phyloP scores from a whole-genome alignment of 2,797 vertebrate genomes.

The Monodelphis domestica region DNA sequence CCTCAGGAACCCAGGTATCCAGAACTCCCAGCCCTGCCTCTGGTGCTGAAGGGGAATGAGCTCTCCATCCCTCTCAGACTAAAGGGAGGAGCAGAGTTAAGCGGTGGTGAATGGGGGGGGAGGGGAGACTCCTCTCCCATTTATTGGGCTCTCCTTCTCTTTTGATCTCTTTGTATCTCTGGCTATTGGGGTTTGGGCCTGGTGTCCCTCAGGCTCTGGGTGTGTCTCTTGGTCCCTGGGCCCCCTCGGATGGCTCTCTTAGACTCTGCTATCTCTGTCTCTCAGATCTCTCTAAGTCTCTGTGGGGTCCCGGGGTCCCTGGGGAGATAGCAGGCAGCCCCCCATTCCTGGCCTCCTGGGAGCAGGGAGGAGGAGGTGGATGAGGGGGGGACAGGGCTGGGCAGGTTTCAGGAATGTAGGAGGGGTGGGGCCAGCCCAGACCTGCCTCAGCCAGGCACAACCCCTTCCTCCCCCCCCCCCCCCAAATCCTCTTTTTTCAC shows the following conservation, averaged over 20 bases:
- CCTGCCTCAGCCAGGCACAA: constrained; percentile 67
- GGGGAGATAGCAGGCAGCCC: constrained; percentile 30
- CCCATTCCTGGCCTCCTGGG: constrained; percentile 14
- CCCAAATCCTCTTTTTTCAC: not conserved
- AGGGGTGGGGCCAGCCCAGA: constrained; percentile 71
- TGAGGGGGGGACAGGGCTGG: constrained; percentile 74
- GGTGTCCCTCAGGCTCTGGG: not conserved
- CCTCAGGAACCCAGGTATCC: not conserved
- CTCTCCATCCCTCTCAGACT: not conserved
- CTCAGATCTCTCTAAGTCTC: not conserved
- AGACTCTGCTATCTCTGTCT: not conserved
- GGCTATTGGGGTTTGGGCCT: not conserved
- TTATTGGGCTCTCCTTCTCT: not conserved
- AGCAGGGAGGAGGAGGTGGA: constrained; percentile 63
- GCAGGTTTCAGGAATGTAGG: constrained; percentile 79
- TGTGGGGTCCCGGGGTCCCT: constrained; percentile 24
- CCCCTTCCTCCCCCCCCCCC: constrained; percentile 43
- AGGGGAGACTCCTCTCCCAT: not conserved
- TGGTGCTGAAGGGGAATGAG: not conserved
- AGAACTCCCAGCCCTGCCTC: not conserved
- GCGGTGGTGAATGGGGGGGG: no score
- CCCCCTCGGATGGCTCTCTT: not conserved
- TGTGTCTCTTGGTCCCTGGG: not conserved
- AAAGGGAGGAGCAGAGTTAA: not conserved
- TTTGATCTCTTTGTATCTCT: not conserved